These are phyloP conservation scores for Smutsia gigantea DNA, from an alignment of 2,797 vertebrate genomes.

Conservation along the genomic window DNA sequence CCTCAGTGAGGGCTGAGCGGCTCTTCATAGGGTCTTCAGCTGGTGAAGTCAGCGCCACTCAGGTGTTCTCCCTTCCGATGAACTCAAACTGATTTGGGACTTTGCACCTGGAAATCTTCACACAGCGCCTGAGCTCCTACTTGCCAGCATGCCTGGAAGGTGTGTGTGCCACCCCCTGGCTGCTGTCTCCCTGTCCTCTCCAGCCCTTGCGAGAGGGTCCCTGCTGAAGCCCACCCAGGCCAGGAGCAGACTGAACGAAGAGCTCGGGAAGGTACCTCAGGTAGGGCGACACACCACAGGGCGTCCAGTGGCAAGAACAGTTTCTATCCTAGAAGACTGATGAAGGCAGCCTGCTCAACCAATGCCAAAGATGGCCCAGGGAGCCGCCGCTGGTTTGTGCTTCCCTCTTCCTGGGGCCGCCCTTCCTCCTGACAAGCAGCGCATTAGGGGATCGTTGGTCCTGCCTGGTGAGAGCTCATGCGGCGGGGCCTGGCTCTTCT, in stretches of 20 bases:
- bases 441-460: background rate
- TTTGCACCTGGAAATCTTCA: background rate
- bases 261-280: background rate
- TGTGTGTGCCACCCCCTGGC: background rate
- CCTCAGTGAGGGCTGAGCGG: background rate
- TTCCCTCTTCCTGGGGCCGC: background rate
- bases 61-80: background rate
- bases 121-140: background rate
- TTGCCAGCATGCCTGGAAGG: background rate
- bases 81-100: background rate
- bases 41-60: background rate
- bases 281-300: background rate
- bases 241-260: background rate
- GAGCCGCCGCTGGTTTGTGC: background rate
- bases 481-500: background rate
- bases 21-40: background rate
- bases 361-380: background rate
- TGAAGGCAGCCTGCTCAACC: background rate
- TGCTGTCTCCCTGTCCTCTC: background rate
- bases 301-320: background rate
- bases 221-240: background rate
- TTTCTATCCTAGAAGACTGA: background rate
- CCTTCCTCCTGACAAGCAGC: background rate
- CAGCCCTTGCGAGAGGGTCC: background rate
- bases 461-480: fast-evolving